Evolutionary conservation across 1,140 invertebrate genomes (phyloP).

Genomic region (Macrostomum lignano): DNA sequence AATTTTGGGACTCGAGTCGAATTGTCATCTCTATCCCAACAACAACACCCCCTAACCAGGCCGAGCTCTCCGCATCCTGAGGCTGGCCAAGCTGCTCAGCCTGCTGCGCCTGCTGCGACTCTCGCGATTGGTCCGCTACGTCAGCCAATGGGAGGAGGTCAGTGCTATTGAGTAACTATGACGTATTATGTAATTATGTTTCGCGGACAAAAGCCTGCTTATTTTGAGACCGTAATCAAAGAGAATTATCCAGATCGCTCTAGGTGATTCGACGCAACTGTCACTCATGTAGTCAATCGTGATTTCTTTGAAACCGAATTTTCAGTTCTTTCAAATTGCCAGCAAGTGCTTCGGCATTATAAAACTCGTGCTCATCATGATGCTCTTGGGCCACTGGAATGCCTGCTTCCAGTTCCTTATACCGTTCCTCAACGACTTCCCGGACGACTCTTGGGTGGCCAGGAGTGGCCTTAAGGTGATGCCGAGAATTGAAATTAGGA

Average conservation of each 20-base stretch:
- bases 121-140: slow-evolving; percentile 68
- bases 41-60: slow-evolving; percentile 30
- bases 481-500: not conserved
- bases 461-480: slow-evolving; percentile 5
- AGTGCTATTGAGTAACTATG: not conserved
- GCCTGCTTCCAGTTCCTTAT: slow-evolving; percentile 87
- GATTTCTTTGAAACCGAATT: too few relatives aligned
- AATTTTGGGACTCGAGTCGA: too few relatives aligned
- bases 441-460: slow-evolving; percentile 72
- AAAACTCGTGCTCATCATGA: slow-evolving; percentile 96
- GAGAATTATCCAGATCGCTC: too few relatives aligned
- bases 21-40: not conserved
- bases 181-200: too few relatives aligned
- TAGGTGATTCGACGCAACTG: too few relatives aligned
- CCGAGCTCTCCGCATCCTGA: slow-evolving; percentile 59
- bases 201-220: too few relatives aligned
- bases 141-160: slow-evolving; percentile 90
- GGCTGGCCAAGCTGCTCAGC: slow-evolving; percentile 66
- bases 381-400: slow-evolving; percentile 90
- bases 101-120: slow-evolving; percentile 61
- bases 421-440: slow-evolving; percentile 90
- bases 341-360: slow-evolving; percentile 97
- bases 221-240: too few relatives aligned
- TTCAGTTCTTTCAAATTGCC: slow-evolving; percentile 93
- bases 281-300: too few relatives aligned